Evolutionary conservation across 2,888 invertebrate species (phyloP), one percentile per base, ranked within the genome.

Genomic region (Dolichopus griseipennis): DNA sequence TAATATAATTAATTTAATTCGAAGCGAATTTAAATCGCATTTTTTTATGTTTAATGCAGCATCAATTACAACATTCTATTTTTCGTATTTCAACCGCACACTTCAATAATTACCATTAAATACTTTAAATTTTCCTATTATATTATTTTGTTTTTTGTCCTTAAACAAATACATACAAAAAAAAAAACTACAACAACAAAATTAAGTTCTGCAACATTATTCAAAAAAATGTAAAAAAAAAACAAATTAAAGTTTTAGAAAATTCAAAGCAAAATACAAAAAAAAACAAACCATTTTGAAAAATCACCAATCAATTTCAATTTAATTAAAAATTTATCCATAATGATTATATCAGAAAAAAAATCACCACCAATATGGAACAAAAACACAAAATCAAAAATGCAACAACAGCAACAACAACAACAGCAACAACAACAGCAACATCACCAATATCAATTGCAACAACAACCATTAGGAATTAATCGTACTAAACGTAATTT

Each of bases 281-380:
- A 69, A 67, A 70, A 68, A 68, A 69, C 18, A 65, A 52, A 52
- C 18, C 5, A 27, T 27, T 27, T 27, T 27, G 27, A 52, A n/a
- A 52, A n/a, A 52, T 6, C 2, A 52, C 52, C 3, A 52, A 15
- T 18, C 5, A 52, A 18, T 33, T 27, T 4, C 27, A 27, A 27
- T 27, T 4, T 5, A 27, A 65, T 8, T 10, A 1, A 37, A 66
- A 66, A 69, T 69, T 27, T 68, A 41, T 52, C 34, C n/a, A 34
- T 20, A 37, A 66, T 22, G 52, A 37, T 52, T 43, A 66, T 67
- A 69, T 63, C 69, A 70, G 66, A 69, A 69, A 68, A 70, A 67
- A 65, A 69, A 69, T 67, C 72, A 68, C 63, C 72, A 70, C 63
- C 72, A 70, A 52, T 52, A 52, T 52, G 52, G 52, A 37, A 37